Conservation (phyloP, 2,888 invertebrate genomes). For the Apoderus coryli region DNA sequence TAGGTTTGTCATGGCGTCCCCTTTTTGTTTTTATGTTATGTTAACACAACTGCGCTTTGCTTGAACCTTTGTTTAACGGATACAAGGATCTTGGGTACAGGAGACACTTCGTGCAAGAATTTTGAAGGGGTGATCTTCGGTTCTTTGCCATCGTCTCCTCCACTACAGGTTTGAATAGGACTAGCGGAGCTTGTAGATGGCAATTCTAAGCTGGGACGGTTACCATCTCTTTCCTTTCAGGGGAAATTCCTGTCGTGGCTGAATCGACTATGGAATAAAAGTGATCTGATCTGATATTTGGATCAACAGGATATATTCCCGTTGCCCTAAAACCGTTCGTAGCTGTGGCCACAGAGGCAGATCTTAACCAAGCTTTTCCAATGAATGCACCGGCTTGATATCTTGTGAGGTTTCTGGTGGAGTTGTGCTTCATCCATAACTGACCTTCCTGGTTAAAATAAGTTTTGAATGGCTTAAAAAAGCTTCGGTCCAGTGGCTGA, state of each 20-base stretch:
- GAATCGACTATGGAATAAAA: conserved; percentile 8
- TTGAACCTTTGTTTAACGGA: conserved; percentile 6
- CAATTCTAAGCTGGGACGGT: conserved; percentile 9
- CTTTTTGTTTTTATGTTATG: background rate
- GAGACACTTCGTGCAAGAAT: conserved; percentile 8
- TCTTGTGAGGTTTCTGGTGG: conserved; percentile 8
- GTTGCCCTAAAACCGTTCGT: conserved; percentile 8
- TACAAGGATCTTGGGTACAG: conserved; percentile 7
- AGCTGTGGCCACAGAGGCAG: conserved; percentile 8
- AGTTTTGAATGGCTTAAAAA: conserved; percentile 20
- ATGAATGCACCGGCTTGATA: conserved; percentile 9
- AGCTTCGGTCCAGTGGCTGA: conserved; percentile 20
- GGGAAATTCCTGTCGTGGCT: conserved; percentile 6
- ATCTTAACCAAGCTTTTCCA: conserved; percentile 9
- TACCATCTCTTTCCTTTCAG: conserved; percentile 8
- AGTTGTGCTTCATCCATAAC: conserved; percentile 9
- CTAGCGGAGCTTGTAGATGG: conserved; percentile 7
- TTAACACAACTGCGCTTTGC: conserved; percentile 4
- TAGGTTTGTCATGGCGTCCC: too few relatives aligned
- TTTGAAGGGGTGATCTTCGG: conserved; percentile 5
- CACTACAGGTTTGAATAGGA: conserved; percentile 9
- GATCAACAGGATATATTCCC: conserved; percentile 10
- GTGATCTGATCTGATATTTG: conserved; percentile 7
- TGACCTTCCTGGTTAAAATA: conserved; percentile 15
- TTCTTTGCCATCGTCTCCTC: too few relatives aligned